Evolutionary conservation across 2,113 vertebrate genomes (phyloP).

Genomic region (Melanotaenia duboulayi): DNA sequence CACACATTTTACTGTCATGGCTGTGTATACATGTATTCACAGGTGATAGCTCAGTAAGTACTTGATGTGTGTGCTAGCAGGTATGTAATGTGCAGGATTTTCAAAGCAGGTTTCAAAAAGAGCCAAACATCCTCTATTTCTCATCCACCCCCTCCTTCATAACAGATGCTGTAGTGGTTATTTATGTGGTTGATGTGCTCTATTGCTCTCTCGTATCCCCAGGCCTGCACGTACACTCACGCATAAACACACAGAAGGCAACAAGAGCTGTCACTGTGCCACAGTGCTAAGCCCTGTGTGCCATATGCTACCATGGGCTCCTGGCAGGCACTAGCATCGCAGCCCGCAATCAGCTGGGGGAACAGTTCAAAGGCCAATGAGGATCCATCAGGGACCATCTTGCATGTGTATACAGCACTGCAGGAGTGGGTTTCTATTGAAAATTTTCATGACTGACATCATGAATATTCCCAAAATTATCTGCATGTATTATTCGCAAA

Average conservation of each 20-base stretch:
- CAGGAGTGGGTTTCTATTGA: not conserved
- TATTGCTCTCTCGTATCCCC: slow-evolving; percentile 60
- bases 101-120: slow-evolving; percentile 28
- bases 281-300: slow-evolving; percentile 49
- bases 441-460: slow-evolving; percentile 15
- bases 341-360: slow-evolving; percentile 49
- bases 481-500: not conserved
- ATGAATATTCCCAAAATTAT: not conserved
- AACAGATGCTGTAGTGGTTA: slow-evolving; percentile 71
- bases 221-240: slow-evolving; percentile 26
- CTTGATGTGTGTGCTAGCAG: slow-evolving; percentile 38
- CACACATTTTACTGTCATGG: slow-evolving; percentile 14
- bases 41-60: not conserved
- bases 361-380: slow-evolving; percentile 69
- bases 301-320: slow-evolving; percentile 65
- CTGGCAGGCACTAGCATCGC: slow-evolving; percentile 54
- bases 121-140: slow-evolving; percentile 22
- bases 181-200: slow-evolving; percentile 71
- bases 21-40: slow-evolving; percentile 6
- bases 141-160: slow-evolving; percentile 15
- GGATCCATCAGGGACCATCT: slow-evolving; percentile 49
- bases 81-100: slow-evolving; percentile 7
- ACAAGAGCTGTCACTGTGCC: slow-evolving; percentile 58
- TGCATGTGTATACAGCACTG: slow-evolving; percentile 2
- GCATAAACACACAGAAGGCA: slow-evolving; percentile 41